phyloP scores from a whole-genome alignment of 2,888 invertebrate genomes.

The Hermaeophaga mercurialis region DNA sequence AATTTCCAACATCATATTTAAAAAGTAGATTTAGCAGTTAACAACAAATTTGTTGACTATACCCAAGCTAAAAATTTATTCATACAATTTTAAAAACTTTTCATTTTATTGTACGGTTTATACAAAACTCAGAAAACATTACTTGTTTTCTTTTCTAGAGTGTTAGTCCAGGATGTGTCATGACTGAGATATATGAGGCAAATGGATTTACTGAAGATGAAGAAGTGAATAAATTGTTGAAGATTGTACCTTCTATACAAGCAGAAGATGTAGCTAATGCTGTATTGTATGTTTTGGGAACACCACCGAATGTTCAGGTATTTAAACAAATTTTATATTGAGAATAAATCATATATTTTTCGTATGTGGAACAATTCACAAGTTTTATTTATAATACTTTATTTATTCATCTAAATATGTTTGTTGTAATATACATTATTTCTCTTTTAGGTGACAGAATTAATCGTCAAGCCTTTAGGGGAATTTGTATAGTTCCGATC shows the following conservation, averaged over 20 bases:
- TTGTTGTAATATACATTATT: background rate
- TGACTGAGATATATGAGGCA: constrained; percentile 39
- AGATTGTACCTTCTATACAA: constrained; percentile 31
- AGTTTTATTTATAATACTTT: background rate
- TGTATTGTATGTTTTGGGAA: constrained; percentile 40
- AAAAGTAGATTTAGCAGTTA: too few relatives aligned
- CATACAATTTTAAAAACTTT: too few relatives aligned
- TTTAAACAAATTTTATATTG: too few relatives aligned
- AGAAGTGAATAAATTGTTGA: constrained; percentile 26
- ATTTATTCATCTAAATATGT: background rate
- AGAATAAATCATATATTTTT: too few relatives aligned
- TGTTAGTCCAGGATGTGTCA: constrained; percentile 42
- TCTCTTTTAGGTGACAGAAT: constrained; percentile 32
- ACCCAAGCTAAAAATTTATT: too few relatives aligned
- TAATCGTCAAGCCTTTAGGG: constrained; percentile 35
- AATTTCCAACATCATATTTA: too few relatives aligned
- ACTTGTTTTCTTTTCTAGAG: constrained; percentile 43
- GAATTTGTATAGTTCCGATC: constrained; percentile 32
- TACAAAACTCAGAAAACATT: too few relatives aligned
- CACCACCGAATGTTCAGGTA: constrained; percentile 43
- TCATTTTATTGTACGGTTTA: too few relatives aligned
- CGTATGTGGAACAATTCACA: background rate
- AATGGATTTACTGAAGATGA: constrained; percentile 31
- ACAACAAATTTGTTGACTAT: too few relatives aligned
- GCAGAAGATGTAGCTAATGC: constrained; percentile 43